A percentile compares a stretch with the other conserved stretches of the same genome.
Conservation (phyloP, 2,113 vertebrate species). For the Gambusia holbrooki region DNA sequence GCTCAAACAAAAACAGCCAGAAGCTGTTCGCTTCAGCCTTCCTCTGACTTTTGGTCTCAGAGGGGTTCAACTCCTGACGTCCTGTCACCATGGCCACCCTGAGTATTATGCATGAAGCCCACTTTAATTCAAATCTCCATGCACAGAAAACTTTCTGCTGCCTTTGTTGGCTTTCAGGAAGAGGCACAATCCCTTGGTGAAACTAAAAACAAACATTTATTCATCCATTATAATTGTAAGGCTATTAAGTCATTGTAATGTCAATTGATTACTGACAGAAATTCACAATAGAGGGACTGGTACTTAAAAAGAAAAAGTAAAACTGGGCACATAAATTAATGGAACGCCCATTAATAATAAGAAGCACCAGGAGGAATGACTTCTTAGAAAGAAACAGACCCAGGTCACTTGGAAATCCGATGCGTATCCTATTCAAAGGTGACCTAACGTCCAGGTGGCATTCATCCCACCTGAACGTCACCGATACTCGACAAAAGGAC, state of each 20-base stretch:
- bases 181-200: constrained; percentile 2
- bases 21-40: constrained; percentile 28
- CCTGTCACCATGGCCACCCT: constrained; percentile 56
- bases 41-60: constrained; percentile 50
- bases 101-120: constrained; percentile 53
- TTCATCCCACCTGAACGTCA: too few species aligned
- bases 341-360: constrained; percentile 51
- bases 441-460: too few species aligned
- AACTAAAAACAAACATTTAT: neutral
- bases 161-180: constrained; percentile 15
- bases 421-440: too few species aligned
- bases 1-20: constrained; percentile 3
- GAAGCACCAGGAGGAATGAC: constrained; percentile 40
- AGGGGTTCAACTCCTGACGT: constrained; percentile 59
- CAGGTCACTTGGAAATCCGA: too few species aligned
- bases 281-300: constrained; percentile 41
- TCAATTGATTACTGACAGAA: constrained; percentile 30
- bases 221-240: neutral
- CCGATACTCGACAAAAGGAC: too few species aligned
- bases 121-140: constrained; percentile 34
- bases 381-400: constrained; percentile 2
- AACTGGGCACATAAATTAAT: constrained; percentile 61
- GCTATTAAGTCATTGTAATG: constrained; percentile 20
- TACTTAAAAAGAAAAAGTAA: constrained; percentile 64
- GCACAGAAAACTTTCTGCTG: constrained; percentile 17